Conservation (phyloP, 1,140 invertebrate genomes). For the Neodiprion virginianus region DNA sequence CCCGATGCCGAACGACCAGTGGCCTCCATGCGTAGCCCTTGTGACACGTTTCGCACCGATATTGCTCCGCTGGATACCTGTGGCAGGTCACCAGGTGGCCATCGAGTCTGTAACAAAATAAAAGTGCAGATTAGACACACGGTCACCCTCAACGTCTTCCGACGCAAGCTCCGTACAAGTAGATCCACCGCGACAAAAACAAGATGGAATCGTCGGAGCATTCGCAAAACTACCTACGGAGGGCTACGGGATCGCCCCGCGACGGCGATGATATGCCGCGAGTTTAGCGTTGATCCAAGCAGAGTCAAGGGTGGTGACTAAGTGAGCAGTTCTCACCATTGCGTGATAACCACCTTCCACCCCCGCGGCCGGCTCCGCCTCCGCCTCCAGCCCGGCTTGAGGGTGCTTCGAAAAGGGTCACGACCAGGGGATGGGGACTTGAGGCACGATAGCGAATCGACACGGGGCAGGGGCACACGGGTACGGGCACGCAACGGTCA, state of each 20-base stretch:
- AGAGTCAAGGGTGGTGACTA: conserved; percentile 40
- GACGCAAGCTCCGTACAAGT: background rate
- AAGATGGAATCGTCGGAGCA: background rate
- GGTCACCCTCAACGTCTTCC: background rate
- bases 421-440: conserved; percentile 3
- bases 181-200: conserved; percentile 8
- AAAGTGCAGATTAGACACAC: conserved; percentile 18
- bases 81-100: conserved; percentile 80
- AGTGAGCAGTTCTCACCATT: conserved; percentile 28
- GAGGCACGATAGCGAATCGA: conserved; percentile 20
- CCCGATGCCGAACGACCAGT: conserved; percentile 82
- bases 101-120: conserved; percentile 74
- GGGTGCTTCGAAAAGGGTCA: conserved; percentile 1
- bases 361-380: background rate
- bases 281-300: background rate
- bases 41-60: conserved; percentile 84
- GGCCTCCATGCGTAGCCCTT: conserved; percentile 83
- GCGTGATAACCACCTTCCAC: background rate
- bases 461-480: conserved; percentile 8
- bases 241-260: background rate
- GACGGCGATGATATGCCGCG: background rate
- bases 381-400: background rate
- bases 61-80: conserved; percentile 78
- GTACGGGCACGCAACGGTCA: conserved; percentile 37
- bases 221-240: background rate